Conservation (phyloP, 1,140 invertebrate genomes). For the Tetramorium simillimum region DNA sequence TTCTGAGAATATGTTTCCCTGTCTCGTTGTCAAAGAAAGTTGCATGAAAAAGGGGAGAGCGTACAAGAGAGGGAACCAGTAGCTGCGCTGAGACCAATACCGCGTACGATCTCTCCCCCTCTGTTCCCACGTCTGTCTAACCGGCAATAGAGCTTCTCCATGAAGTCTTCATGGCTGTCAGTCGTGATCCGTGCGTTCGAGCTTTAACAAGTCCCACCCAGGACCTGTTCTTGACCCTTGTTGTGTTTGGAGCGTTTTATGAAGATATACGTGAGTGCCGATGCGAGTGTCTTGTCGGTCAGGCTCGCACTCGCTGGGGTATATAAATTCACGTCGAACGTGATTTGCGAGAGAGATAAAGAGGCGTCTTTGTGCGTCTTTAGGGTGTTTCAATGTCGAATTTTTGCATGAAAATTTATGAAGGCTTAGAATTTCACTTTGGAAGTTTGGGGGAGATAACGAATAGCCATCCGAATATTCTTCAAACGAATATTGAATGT, state of each 20-base stretch:
- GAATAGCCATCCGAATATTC: not conserved
- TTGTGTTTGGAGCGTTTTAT: conserved; percentile 2
- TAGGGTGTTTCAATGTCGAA: not conserved
- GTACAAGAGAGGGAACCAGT: conserved; percentile 50
- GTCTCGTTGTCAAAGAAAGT: conserved; percentile 52
- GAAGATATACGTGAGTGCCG: conserved; percentile 59
- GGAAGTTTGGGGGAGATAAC: not conserved
- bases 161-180: conserved; percentile 79
- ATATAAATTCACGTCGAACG: not conserved
- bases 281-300: conserved; percentile 36
- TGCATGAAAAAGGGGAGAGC: conserved; percentile 63
- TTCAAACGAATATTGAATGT: not conserved
- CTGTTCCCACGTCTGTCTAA: conserved; percentile 56
- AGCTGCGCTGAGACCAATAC: conserved; percentile 75
- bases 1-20: not conserved
- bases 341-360: conserved; percentile 1
- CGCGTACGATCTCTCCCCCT: conserved; percentile 74
- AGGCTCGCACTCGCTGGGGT: not conserved
- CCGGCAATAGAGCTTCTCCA: conserved; percentile 75
- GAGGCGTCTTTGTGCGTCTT: not conserved
- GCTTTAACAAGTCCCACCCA: conserved; percentile 65
- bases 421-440: not conserved
- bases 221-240: conserved; percentile 10
- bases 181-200: conserved; percentile 77
- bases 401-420: not conserved